Conservation (phyloP, 2,797 vertebrate species). For the Gobionotothen gibberifrons region DNA sequence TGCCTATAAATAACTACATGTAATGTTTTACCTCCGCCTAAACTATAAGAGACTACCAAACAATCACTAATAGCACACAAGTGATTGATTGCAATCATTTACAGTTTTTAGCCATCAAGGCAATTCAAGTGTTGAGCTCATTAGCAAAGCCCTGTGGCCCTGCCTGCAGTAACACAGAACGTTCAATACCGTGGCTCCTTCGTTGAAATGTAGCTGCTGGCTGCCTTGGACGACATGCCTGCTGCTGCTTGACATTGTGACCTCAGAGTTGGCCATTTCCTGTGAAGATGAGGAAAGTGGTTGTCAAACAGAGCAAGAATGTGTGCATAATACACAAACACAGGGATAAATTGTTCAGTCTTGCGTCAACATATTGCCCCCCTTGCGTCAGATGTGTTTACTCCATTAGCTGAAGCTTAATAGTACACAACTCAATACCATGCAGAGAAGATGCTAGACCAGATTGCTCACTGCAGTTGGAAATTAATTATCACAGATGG, state of each 20-base stretch:
- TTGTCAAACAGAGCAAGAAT: constrained; percentile 54
- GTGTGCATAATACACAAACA: constrained; percentile 26
- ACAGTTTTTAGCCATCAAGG: constrained; percentile 31
- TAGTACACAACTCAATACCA: constrained; percentile 53
- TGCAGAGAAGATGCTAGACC: constrained; percentile 56
- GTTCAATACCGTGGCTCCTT: constrained; percentile 85
- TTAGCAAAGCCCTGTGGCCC: constrained; percentile 33
- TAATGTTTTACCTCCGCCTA: background rate
- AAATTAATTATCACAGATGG: constrained; percentile 68
- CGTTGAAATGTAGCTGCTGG: constrained; percentile 79
- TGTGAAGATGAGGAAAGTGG: constrained; percentile 66
- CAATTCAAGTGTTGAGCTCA: constrained; percentile 35
- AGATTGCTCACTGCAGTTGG: constrained; percentile 52
- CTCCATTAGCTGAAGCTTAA: constrained; percentile 52
- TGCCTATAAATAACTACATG: background rate
- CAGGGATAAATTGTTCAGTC: constrained; percentile 14
- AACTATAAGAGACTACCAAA: background rate
- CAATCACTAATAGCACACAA: constrained; percentile 33
- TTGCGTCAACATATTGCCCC: constrained; percentile 9
- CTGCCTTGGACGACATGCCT: constrained; percentile 80
- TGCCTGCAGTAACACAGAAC: constrained; percentile 36
- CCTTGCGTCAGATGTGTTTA: constrained; percentile 42
- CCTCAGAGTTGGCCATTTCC: constrained; percentile 85
- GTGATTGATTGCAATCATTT: constrained; percentile 34
- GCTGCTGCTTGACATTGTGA: constrained; percentile 75